phyloP scores from a whole-genome alignment of 2,888 invertebrate species.

The Morpho deidamia region DNA sequence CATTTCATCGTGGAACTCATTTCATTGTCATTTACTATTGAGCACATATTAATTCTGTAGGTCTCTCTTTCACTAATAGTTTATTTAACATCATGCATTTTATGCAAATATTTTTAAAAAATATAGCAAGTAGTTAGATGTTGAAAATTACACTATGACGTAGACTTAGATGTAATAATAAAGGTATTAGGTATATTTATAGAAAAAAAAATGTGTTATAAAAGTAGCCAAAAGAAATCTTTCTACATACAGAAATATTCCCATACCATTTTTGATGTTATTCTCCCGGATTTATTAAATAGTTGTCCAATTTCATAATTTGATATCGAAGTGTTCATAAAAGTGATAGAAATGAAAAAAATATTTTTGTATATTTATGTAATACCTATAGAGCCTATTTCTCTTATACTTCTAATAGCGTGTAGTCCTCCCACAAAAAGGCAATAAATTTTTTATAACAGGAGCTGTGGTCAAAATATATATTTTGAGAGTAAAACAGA shows the following conservation, averaged over 20 bases:
- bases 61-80: conserved; percentile 31
- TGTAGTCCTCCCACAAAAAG: conserved; percentile 43
- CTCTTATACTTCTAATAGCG: conserved; percentile 29
- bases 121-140: conserved; percentile 57
- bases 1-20: conserved; percentile 53
- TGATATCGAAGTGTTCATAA: conserved; percentile 71
- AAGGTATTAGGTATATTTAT: conserved; percentile 39
- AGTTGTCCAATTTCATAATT: conserved; percentile 58
- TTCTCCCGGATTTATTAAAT: conserved; percentile 37
- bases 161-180: conserved; percentile 17
- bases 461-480: conserved; percentile 10
- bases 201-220: conserved; percentile 52
- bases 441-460: conserved; percentile 16
- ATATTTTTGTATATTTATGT: conserved; percentile 71
- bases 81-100: conserved; percentile 27
- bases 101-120: conserved; percentile 37
- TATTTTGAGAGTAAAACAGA: not conserved
- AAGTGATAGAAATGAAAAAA: conserved; percentile 62
- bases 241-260: conserved; percentile 30
- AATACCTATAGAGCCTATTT: conserved; percentile 44
- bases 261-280: conserved; percentile 29
- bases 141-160: conserved; percentile 45
- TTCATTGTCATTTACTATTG: conserved; percentile 50
- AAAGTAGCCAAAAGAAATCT: conserved; percentile 23
- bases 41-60: conserved; percentile 39